Base-by-base conservation (phyloP, 2,888 invertebrate genomes). In the Halocaridina rubra region DNA sequence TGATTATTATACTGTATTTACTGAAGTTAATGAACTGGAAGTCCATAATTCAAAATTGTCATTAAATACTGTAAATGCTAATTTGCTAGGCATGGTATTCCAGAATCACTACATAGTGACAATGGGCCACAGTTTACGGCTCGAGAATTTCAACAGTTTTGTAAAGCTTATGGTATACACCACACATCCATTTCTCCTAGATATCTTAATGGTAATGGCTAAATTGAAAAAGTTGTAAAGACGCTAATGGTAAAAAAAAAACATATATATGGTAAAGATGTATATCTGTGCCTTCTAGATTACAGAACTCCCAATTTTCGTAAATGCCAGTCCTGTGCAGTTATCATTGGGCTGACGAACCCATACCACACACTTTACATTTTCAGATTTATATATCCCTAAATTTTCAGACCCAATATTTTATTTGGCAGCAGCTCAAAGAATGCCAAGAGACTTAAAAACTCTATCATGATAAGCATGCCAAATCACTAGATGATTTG, bases 41-140 rank as follows among this genome's bases (percentile, higher is more conserved):
- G n/a, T 1, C 19, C 32, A 22, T 22, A 2, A 33, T 72, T 1
- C 72, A 16, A 72, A 13, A 10, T 33, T 33, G 33, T 33, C 16
- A 13, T 72, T 13, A 39, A 22, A 2, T 33, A 19, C 19, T 72
- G 33, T 72, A 72, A 72, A 19, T 4, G 16, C 22, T 39, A 72
- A n/a, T 72, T 72, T 33, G 32, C 72, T 7, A 72, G 33, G 33
- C 33, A 72, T 72, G 72, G 72, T 7, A 72, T 72, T 7, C 72
- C 72, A n/a, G n/a, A 72, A 39, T 29, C 33, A 33, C 13, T 72
- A 1, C 72, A 33, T 10, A 72, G 72, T 33, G 33, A 72, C 19
- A 72, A 72, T 72, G 72, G 33, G 5, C 72, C 72, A 13, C 72
- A 72, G 19, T 72, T 72, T 72, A 39, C 24, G 22, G 32, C 72